phyloP scores from a whole-genome alignment of 1,140 invertebrate species.

The Ceratina calcarata region DNA sequence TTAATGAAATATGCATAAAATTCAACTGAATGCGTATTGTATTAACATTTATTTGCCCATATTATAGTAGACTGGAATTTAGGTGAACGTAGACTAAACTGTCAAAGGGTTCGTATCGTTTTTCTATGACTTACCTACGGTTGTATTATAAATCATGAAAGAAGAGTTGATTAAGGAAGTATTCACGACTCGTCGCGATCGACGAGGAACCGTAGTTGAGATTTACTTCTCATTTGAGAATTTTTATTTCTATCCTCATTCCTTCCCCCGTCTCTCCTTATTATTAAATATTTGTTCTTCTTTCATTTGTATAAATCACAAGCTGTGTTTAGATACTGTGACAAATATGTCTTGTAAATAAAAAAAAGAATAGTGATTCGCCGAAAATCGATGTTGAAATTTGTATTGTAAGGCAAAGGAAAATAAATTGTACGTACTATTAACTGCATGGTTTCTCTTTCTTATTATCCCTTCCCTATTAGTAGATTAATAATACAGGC shows the following conservation, averaged over 20 bases:
- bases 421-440: conserved; percentile 11
- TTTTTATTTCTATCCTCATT: conserved; percentile 5
- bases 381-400: background rate
- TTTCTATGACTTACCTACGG: background rate
- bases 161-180: background rate
- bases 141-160: conserved; percentile 42
- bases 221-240: conserved; percentile 1
- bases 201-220: conserved; percentile 1
- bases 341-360: conserved; percentile 61
- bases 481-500: too few species aligned
- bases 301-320: conserved; percentile 57
- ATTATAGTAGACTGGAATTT: too few species aligned
- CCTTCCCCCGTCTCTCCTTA: background rate
- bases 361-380: conserved; percentile 44
- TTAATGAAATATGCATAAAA: too few species aligned
- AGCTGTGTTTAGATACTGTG: conserved; percentile 30
- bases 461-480: too few species aligned
- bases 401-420: background rate
- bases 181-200: conserved; percentile 20
- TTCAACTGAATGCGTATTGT: too few species aligned
- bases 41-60: too few species aligned
- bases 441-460: conserved; percentile 30
- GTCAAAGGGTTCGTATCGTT: background rate
- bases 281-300: background rate
- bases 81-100: too few species aligned